Evolutionary conservation across 2,797 vertebrate genomes (phyloP).

Genomic region (Enteromius paludinosus): DNA sequence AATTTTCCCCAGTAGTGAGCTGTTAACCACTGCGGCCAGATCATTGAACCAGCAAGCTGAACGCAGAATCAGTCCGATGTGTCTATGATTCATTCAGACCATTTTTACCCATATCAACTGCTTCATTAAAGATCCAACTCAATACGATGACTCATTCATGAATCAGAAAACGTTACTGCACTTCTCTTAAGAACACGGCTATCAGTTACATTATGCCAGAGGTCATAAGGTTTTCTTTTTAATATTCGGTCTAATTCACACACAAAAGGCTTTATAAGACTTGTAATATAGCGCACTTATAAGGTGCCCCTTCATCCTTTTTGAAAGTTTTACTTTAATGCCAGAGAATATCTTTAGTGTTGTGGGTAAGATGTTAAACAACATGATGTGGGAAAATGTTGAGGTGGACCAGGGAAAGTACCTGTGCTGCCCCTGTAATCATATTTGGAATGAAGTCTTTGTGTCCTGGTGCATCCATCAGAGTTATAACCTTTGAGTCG

Average conservation of each 20-base stretch:
- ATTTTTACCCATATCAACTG: not conserved
- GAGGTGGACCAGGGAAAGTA: conserved; percentile 64
- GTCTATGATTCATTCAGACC: not conserved
- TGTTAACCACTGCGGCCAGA: not conserved
- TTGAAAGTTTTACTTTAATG: not conserved
- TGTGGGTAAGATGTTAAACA: not conserved
- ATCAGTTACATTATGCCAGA: not conserved
- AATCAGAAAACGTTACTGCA: not conserved
- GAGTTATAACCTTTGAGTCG: conserved; percentile 90
- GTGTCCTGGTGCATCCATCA: conserved; percentile 99
- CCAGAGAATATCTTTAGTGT: not conserved
- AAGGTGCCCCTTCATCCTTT: too few relatives aligned
- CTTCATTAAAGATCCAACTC: conserved; percentile 6
- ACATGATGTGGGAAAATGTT: not conserved
- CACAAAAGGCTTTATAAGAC: not conserved
- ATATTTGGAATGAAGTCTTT: conserved; percentile 99
- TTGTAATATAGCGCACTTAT: not conserved
- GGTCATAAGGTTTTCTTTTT: not conserved
- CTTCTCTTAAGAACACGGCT: not conserved
- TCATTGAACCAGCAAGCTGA: not conserved
- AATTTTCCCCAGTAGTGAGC: not conserved
- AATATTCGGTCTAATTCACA: not conserved
- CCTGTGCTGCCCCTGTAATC: conserved; percentile 99
- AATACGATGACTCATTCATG: not conserved
- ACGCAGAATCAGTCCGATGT: not conserved